Evolutionary conservation across 2,113 vertebrate species (phyloP).

Genomic region (Dipodomys stephensi): DNA sequence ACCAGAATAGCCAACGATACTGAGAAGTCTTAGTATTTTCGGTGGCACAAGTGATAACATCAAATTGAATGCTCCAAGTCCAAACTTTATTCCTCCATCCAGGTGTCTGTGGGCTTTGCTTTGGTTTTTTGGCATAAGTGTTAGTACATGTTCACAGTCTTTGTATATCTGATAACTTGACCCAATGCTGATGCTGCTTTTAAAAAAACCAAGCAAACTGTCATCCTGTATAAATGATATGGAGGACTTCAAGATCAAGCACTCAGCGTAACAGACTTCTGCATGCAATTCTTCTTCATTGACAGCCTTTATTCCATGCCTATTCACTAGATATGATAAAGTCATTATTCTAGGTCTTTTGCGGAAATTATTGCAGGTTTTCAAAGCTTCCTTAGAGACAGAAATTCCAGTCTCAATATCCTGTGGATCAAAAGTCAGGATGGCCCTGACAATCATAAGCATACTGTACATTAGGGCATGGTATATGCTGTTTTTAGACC

Average conservation of each 20-base stretch:
- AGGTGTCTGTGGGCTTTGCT: conserved; percentile 72
- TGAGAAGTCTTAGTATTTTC: conserved; percentile 70
- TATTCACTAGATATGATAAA: conserved; percentile 64
- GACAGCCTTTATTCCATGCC: conserved; percentile 51
- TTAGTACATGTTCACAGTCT: conserved; percentile 72
- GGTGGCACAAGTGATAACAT: conserved; percentile 76
- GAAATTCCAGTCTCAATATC: conserved; percentile 62
- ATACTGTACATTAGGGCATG: conserved; percentile 73
- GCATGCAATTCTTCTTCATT: conserved; percentile 79
- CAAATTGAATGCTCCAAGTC: conserved; percentile 76
- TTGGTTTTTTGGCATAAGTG: conserved; percentile 26
- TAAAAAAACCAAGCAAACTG: conserved; percentile 66
- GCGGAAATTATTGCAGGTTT: conserved; percentile 75
- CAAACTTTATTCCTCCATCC: conserved; percentile 73
- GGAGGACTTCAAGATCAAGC: conserved; percentile 73
- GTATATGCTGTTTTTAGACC: conserved; percentile 75
- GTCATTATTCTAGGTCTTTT: conserved; percentile 52
- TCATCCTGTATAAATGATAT: conserved; percentile 71
- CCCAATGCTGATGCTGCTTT: conserved; percentile 58
- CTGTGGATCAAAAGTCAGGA: conserved; percentile 73
- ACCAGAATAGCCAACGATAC: conserved; percentile 67
- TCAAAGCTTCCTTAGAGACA: conserved; percentile 66
- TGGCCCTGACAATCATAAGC: conserved; percentile 74
- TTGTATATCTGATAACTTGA: conserved; percentile 80
- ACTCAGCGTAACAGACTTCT: conserved; percentile 78